Conservation (phyloP, 2,888 invertebrate species). For the Noctua fimbriata region DNA sequence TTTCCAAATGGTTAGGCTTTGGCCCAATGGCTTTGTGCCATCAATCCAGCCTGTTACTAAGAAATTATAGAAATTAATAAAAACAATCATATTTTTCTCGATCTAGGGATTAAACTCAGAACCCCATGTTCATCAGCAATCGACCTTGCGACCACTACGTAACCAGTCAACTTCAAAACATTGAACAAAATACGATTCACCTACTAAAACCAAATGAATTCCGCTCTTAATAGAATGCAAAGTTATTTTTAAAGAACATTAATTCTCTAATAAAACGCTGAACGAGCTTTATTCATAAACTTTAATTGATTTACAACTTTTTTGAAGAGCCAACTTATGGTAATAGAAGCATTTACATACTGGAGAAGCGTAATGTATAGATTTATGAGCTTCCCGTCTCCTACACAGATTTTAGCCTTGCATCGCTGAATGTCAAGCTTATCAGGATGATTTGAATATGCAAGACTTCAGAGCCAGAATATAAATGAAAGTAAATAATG, state of each 20-base stretch:
- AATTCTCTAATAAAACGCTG: conserved; percentile 39
- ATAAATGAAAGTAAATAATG: conserved; percentile 46
- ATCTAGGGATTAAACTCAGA: background rate
- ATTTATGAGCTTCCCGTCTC: conserved; percentile 76
- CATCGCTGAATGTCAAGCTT: conserved; percentile 74
- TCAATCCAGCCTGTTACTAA: background rate
- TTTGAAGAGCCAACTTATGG: conserved; percentile 64
- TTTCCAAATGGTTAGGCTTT: no score
- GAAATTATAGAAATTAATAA: no score
- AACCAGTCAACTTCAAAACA: conserved; percentile 7
- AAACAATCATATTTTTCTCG: background rate
- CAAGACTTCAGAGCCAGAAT: conserved; percentile 53
- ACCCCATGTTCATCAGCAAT: background rate
- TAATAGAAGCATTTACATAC: conserved; percentile 74
- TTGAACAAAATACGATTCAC: background rate
- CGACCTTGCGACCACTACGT: background rate
- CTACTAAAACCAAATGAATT: conserved; percentile 23
- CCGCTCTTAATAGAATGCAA: conserved; percentile 16
- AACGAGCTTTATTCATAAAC: conserved; percentile 47
- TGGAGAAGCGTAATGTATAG: conserved; percentile 60
- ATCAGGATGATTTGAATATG: conserved; percentile 70
- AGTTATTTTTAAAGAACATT: conserved; percentile 29
- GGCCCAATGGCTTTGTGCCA: background rate
- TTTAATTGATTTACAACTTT: conserved; percentile 68
- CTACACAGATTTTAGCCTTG: conserved; percentile 77